These are phyloP conservation scores for Malacoctenus gilli DNA, from an alignment of 2,797 vertebrate genomes.

Conservation along the genomic window DNA sequence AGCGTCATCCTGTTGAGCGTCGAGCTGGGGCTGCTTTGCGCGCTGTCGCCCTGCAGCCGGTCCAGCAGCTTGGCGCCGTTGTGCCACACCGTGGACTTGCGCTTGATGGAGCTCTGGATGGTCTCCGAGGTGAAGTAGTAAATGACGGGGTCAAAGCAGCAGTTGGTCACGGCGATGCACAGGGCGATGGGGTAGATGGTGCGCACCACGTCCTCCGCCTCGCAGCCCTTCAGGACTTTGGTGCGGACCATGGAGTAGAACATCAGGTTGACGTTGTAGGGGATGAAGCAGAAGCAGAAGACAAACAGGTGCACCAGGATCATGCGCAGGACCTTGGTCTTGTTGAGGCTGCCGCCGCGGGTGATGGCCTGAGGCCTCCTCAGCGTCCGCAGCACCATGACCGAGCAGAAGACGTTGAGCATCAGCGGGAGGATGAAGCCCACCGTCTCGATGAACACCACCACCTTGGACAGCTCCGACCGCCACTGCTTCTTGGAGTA, in stretches of 20 bases:
- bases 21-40: slow-evolving; percentile 66
- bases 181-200: slow-evolving; percentile 93
- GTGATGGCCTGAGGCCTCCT: slow-evolving; percentile 83
- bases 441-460: slow-evolving; percentile 92
- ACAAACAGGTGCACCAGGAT: slow-evolving; percentile 91
- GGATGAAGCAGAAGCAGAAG: slow-evolving; percentile 97
- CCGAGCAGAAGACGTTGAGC: slow-evolving; percentile 92
- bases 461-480: slow-evolving; percentile 89
- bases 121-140: slow-evolving; percentile 98
- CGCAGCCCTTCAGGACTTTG: slow-evolving; percentile 85
- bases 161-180: slow-evolving; percentile 94
- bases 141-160: slow-evolving; percentile 95
- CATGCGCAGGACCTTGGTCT: slow-evolving; percentile 92
- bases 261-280: slow-evolving; percentile 92
- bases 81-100: slow-evolving; percentile 77
- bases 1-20: slow-evolving; percentile 61
- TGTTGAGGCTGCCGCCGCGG: slow-evolving; percentile 87
- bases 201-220: slow-evolving; percentile 84
- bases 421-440: slow-evolving; percentile 93
- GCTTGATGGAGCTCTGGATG: slow-evolving; percentile 94
- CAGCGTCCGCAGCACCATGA: slow-evolving; percentile 88
- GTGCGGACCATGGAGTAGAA: slow-evolving; percentile 94
- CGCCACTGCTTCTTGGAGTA: slow-evolving; percentile 90
- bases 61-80: slow-evolving; percentile 77
- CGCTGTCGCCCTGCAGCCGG: slow-evolving; percentile 73